These are phyloP conservation scores for Drosophila guanche DNA, from an alignment of 1,140 invertebrate genomes.

Conservation along the genomic window DNA sequence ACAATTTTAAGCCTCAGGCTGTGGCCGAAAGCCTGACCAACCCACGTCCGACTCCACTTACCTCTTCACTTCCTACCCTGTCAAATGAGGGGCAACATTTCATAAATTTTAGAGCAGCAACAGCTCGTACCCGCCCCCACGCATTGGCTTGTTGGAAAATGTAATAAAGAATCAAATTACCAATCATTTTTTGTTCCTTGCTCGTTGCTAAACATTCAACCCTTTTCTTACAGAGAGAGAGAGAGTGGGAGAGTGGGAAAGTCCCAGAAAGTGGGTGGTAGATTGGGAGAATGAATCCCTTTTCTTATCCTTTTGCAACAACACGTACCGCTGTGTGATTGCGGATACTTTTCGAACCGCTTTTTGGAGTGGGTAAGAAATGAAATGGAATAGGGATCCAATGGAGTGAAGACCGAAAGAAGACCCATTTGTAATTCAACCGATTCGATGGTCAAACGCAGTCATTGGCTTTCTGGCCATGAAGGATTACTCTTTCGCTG, in stretches of 20 bases:
- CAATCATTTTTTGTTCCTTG: conserved; percentile 45
- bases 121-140: background rate
- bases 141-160: conserved; percentile 28
- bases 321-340: conserved; percentile 64
- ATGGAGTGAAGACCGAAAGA: conserved; percentile 16
- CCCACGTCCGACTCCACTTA: background rate
- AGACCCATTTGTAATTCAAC: conserved; percentile 38
- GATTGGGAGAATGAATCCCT: conserved; percentile 2
- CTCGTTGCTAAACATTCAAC: conserved; percentile 21
- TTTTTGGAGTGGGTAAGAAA: background rate
- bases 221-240: conserved; percentile 25
- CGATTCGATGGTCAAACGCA: conserved; percentile 34
- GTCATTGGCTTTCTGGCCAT: conserved; percentile 49
- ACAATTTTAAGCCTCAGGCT: conserved; percentile 3
- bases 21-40: background rate
- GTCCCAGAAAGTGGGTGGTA: too few species aligned
- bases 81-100: conserved; percentile 19
- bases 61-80: background rate
- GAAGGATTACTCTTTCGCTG: conserved; percentile 36
- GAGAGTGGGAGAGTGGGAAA: too few species aligned
- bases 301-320: conserved; percentile 32
- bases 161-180: conserved; percentile 71
- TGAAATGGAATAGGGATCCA: conserved; percentile 2
- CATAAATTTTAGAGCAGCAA: conserved; percentile 56
- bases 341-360: conserved; percentile 46